phyloP scores from a whole-genome alignment of 2,113 vertebrate genomes.

The Gallinago media region DNA sequence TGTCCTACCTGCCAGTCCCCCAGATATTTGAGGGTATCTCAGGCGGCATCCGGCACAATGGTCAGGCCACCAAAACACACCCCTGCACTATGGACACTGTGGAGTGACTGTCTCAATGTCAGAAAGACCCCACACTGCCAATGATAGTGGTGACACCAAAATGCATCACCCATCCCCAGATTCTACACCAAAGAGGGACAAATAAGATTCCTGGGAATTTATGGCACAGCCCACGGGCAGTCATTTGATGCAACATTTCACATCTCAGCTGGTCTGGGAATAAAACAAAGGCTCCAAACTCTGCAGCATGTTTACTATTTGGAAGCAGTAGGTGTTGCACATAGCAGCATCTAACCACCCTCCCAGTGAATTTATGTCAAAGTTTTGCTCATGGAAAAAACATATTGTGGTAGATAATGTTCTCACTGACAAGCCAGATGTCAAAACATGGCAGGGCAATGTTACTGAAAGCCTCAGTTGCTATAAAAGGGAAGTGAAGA shows the following conservation, averaged over 20 bases:
- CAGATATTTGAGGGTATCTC: not conserved
- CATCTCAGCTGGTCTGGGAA: not conserved
- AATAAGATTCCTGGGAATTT: not conserved
- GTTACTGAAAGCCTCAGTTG: conserved; percentile 51
- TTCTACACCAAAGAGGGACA: not conserved
- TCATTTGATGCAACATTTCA: not conserved
- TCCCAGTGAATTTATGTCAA: conserved; percentile 11
- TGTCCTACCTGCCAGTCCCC: not conserved
- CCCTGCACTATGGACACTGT: not conserved
- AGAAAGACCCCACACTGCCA: not conserved
- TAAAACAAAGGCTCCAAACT: not conserved
- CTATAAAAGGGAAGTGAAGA: conserved; percentile 2
- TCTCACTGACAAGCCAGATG: conserved; percentile 51
- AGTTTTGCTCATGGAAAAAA: conserved; percentile 22
- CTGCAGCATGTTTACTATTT: not conserved
- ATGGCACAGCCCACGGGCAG: not conserved
- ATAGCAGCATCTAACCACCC: not conserved
- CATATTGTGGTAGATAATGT: conserved; percentile 44
- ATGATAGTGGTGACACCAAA: not conserved
- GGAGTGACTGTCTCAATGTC: fast-evolving
- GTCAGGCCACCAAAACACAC: not conserved
- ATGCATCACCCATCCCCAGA: not conserved
- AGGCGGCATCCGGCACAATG: not conserved
- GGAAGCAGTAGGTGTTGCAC: not conserved
- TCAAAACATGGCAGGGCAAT: conserved; percentile 61